Percentiles rank a stretch among this genome's conserved stretches.
Conservation (phyloP, 2,888 invertebrate species). For the Drosophila subsilvestris region DNA sequence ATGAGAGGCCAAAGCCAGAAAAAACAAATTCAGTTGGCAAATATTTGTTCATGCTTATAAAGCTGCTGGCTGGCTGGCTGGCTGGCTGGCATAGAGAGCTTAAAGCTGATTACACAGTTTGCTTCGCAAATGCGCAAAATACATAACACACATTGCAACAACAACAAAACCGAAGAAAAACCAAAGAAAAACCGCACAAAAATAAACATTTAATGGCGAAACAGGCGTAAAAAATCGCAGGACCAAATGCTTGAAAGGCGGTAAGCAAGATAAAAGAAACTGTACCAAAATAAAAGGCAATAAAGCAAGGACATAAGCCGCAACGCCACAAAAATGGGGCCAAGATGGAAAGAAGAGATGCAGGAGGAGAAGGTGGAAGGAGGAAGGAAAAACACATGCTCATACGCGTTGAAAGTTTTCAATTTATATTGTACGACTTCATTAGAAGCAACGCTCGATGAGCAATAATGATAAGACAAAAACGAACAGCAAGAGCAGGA, state of each 20-base stretch:
- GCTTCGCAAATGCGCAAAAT: constrained; percentile 26
- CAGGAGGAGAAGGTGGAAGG: constrained; percentile 2
- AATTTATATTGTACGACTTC: constrained; percentile 74
- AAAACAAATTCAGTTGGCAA: constrained; percentile 35
- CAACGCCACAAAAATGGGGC: constrained; percentile 16
- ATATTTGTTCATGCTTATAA: constrained; percentile 26
- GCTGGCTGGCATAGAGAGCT: constrained; percentile 22
- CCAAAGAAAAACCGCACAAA: constrained; percentile 30
- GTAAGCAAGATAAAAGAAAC: constrained; percentile 18
- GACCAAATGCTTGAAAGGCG: constrained; percentile 11
- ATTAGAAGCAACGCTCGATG: constrained; percentile 78
- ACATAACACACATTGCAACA: constrained; percentile 15
- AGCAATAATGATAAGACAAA: constrained; percentile 69
- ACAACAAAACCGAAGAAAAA: neutral
- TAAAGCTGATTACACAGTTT: constrained; percentile 37
- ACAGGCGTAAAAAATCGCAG: constrained; percentile 18
- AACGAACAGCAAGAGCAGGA: neutral
- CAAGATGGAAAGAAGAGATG: constrained; percentile 14
- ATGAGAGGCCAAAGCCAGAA: constrained; percentile 20
- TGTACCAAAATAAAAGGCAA: constrained; percentile 29
- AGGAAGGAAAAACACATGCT: constrained; percentile 25
- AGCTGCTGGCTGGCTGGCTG: neutral
- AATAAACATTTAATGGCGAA: constrained; percentile 40
- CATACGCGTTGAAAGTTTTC: constrained; percentile 70
- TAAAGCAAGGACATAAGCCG: constrained; percentile 43